Base-by-base conservation (phyloP, 2,113 vertebrate species). In the Tringa solitaria region DNA sequence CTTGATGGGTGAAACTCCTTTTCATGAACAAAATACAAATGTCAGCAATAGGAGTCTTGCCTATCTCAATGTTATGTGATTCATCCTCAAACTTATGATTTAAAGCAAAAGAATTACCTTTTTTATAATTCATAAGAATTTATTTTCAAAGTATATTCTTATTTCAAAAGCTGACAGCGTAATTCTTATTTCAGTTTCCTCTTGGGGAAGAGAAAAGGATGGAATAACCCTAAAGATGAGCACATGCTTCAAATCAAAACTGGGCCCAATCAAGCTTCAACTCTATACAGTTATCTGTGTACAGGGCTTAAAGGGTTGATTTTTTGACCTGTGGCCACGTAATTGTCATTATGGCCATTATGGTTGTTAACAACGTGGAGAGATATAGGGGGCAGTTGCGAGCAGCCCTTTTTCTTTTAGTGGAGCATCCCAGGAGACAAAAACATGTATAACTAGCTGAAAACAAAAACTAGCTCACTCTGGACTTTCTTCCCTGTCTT, bases 1-100 rank as follows among this genome's bases (percentile, higher is more conserved):
- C 65, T 74, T 80, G 41, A 85, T 48, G 79, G 74, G 87, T 84
- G 53, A 89, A 90, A 84, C 54, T 84, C 56, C 54, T 96, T 93
- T 84, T 92, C 89, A 79, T 69, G 65, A 80, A 74, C 45, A 84
- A 94, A 95, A 84, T 82, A 82, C 50, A 84, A 95, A 87, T 67
- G 48, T 43, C 65, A 67, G 43, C 60, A 51, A 80, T 11, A 90
- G 69, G 68, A 93, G 50, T 92, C 87, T 76, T 94, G n/a, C 27
- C 68, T 75, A 0, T 72, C 64, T 90, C 32, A 61, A 79, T 26
- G 27, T 76, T 79, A 30, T n/a, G 12, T 60, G 61, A 88, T 53
- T 90, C 21, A 6, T 50, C 54, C 57, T 83, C 51, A 69, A 88
- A 93, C 37, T 69, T 3, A 4, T 10, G 33, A 79, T 94, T 80